Evolutionary conservation across 2,888 invertebrate species (phyloP).

Genomic region (Epicampocera succincta): DNA sequence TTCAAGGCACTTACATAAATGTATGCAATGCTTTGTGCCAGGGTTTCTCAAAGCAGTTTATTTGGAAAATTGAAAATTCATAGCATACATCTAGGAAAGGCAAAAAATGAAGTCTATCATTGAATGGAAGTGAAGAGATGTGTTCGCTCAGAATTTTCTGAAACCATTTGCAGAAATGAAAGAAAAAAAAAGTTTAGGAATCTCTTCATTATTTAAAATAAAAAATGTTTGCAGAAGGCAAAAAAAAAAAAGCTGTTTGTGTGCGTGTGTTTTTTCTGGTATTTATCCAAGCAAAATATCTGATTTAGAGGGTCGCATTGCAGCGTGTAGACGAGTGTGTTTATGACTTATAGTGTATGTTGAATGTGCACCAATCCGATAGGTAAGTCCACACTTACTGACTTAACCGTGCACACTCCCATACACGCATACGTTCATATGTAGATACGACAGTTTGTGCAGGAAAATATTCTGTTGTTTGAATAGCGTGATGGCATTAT

Average conservation of each 20-base stretch:
- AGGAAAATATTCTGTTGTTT: constrained; percentile 27
- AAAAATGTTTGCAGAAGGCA: neutral
- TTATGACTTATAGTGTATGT: neutral
- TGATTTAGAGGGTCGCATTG: constrained; percentile 20
- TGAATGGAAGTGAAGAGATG: no score
- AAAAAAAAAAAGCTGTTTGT: neutral
- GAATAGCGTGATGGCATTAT: constrained; percentile 59
- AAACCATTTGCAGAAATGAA: neutral
- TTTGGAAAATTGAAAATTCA: neutral
- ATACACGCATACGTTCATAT: no score
- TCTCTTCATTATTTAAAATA: neutral
- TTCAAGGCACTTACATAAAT: constrained; percentile 3
- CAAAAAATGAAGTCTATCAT: no score
- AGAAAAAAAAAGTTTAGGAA: neutral
- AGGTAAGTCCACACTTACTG: no score
- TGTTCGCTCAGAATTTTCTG: no score
- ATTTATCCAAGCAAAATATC: constrained; percentile 17
- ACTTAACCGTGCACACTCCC: neutral
- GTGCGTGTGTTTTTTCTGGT: no score
- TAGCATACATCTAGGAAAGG: neutral
- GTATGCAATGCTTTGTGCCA: neutral
- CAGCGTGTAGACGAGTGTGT: constrained; percentile 5
- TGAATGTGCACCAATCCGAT: constrained; percentile 5
- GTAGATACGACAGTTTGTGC: neutral
- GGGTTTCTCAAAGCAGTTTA: neutral